Evolutionary conservation across 2,113 vertebrate genomes (phyloP), one percentile per base, ranked within the genome.

Genomic region (Anoura caudifer): DNA sequence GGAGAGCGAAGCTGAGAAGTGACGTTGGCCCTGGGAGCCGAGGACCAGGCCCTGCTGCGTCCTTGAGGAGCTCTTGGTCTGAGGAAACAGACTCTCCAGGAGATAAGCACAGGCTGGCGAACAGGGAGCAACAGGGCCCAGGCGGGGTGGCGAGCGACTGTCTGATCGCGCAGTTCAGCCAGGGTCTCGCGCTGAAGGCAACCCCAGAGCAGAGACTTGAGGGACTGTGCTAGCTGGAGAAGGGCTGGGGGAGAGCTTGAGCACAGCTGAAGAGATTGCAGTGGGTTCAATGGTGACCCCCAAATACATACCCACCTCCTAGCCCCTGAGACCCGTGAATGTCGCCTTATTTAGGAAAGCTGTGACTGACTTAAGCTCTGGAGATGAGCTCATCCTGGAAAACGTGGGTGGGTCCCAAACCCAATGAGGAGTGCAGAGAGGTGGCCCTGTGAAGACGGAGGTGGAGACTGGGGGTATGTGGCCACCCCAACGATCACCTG

Each of bases 61-160:
- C 86, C 36, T 63, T 75, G 52, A 54, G 67, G 31, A 72, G 41
- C 28, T 36, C 36, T 19, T 0, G 4, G 59, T n/a, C 67, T 26
- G 6, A 28, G 2, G 43, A 82, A 76, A 47, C 6, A 22, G 38
- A 65, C 45, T 22, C 4, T 33, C 2, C 6, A 17, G 33, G 52
- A 0, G 1, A 61, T 72, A 54, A 91, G 19, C 11, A 0, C 1
- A 0, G 0, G 47, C 15, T 47, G 0, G 0, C 4, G 5, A 92
- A 38, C 61, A 75, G 50, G 67, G 47, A 20, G 36, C 17, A 10
- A 2, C 0, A 0, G 10, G 45, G 11, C 31, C 69, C 43, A 5
- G 14, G 65, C 20, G 3, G 17, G 16, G 4, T 3, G 22, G 47
- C 0, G 24, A 15, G 24, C 9, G 54, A 38, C 24, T 20, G 24